A percentile compares a stretch with the other conserved stretches of the same genome.
These are phyloP conservation scores for Hydrolagus colliei DNA, from an alignment of 2,797 vertebrate species.

Conservation along the genomic window DNA sequence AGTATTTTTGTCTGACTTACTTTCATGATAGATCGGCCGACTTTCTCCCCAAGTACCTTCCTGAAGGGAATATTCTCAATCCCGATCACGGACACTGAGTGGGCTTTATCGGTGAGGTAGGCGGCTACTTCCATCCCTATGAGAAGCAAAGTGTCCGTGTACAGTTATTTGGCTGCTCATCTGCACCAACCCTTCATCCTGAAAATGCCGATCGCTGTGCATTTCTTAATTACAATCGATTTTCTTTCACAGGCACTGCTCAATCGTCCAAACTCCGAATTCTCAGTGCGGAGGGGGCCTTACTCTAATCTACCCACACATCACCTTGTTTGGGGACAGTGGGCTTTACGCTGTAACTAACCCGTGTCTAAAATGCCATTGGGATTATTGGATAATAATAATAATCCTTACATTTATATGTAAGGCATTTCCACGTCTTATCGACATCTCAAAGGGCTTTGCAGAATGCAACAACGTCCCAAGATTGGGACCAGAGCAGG, in stretches of 20 bases:
- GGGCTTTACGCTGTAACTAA: too few species aligned
- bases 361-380: too few species aligned
- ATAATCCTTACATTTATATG: too few species aligned
- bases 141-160: constrained; percentile 13
- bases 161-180: not conserved
- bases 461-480: too few species aligned
- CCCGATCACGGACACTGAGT: constrained; percentile 90
- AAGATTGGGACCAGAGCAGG: too few species aligned
- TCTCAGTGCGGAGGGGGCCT: too few species aligned
- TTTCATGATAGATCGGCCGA: constrained; percentile 91
- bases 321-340: too few species aligned
- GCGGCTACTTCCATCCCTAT: constrained; percentile 94
- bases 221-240: not conserved
- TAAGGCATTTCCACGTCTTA: too few species aligned
- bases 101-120: constrained; percentile 85
- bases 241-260: not conserved
- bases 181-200: not conserved
- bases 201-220: not conserved
- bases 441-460: too few species aligned
- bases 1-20: constrained; percentile 45
- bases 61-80: constrained; percentile 84
- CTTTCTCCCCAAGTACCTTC: constrained; percentile 83
- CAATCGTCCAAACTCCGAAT: not conserved
- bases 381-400: too few species aligned
- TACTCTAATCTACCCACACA: too few species aligned